Evolutionary conservation across 1,140 invertebrate species (phyloP), one percentile per base, ranked within the genome.

Genomic region (Cydia fagiglandana): DNA sequence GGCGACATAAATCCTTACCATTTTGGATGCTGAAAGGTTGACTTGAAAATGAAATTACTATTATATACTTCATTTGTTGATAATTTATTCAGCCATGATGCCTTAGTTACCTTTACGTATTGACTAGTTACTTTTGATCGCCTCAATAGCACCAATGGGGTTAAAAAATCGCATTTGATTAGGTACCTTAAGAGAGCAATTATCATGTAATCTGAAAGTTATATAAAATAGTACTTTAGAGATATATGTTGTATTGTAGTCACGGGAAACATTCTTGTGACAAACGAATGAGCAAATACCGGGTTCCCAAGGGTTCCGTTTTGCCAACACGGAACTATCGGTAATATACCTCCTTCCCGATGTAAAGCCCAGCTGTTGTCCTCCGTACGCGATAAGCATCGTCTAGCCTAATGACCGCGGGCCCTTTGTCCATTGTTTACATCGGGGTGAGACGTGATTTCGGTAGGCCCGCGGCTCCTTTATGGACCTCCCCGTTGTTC

Each of bases 371-470:
- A 70, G 66, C 66, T 70, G 64, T 66, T 66, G 66, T 70, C 66
- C 66, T 38, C 66, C 34, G 66, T 70, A 70, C 66, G 34, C 61
- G 75, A 68, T 75, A 75, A 75, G n/a, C 34, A 68, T 50, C 64
- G 74, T 41, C 53, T 75, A 64, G 74, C 74, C 50, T 61, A 75
- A 61, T 61, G 53, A 20, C 74, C 24, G 75, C 75, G 75, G 74
- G 34, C 38, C 38, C 64, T 75, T 75, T 75, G 75, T 75, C 75
- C 61, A 75, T 75, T 75, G 75, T 75, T 75, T 75, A 68, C 75
- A 61, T 66, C 38, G 64, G 75, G 75, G 75, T 64, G 74, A 34
- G 56, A 75, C 75, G 75, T 75, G 75, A 75, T 66, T 75, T 66
- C 64, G 74, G 75, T 64, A 75, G 61, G 64, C 75, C 47, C 61